These are phyloP conservation scores for Scytalopus superciliaris DNA, from an alignment of 2,113 vertebrate genomes.

Conservation along the genomic window DNA sequence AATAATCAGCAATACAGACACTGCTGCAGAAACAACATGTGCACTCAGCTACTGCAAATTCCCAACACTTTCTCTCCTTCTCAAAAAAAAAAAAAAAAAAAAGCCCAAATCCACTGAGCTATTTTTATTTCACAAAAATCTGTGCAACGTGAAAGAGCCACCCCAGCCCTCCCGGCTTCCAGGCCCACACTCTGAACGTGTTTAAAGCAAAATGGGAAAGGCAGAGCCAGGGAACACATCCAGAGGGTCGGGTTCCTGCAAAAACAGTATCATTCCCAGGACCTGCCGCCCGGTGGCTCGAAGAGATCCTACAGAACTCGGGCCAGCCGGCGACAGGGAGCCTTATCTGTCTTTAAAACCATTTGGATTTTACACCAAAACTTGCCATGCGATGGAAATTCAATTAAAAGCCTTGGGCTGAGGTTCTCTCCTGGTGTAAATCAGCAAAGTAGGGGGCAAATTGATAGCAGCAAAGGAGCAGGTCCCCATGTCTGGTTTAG, in stretches of 20 bases:
- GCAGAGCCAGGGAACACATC: background rate
- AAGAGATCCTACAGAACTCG: slow-evolving; percentile 5
- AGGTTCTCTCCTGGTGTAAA: slow-evolving; percentile 15
- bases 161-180: background rate
- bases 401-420: background rate
- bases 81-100: background rate
- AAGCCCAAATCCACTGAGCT: background rate
- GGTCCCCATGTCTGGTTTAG: slow-evolving; percentile 19
- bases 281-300: background rate
- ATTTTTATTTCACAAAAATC: slow-evolving; percentile 39
- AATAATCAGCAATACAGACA: background rate
- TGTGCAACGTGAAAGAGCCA: slow-evolving; percentile 10
- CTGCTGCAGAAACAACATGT: background rate
- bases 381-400: background rate
- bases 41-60: background rate
- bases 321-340: background rate
- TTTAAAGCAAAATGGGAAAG: slow-evolving; percentile 40
- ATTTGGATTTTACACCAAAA: slow-evolving; percentile 21
- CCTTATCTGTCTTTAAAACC: slow-evolving; percentile 33
- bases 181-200: slow-evolving; percentile 3
- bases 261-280: background rate
- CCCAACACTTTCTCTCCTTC: background rate
- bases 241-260: slow-evolving; percentile 9
- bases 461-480: background rate
- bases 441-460: background rate